These are phyloP conservation scores for Machimus atricapillus DNA, from an alignment of 2,888 invertebrate species.

Conservation along the genomic window DNA sequence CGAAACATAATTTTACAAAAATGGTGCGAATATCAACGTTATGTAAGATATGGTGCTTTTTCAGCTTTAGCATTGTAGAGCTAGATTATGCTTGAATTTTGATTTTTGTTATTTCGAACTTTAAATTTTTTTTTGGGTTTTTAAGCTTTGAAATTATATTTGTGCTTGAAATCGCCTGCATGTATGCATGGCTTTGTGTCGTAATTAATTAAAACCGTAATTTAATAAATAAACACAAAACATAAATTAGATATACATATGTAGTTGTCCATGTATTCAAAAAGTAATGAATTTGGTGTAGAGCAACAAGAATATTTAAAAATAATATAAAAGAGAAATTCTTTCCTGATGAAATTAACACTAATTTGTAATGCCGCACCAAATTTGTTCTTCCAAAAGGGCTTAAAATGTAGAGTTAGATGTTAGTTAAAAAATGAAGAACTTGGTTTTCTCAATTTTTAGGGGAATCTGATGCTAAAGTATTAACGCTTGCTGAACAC, in stretches of 20 bases:
- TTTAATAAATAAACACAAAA: not conserved
- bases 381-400: not conserved
- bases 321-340: not conserved
- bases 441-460: conserved; percentile 56
- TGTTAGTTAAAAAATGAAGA: conserved; percentile 42
- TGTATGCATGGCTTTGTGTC: conserved; percentile 3
- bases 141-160: not conserved
- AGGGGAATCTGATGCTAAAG: conserved; percentile 93
- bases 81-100: not conserved
- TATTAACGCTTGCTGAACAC: conserved; percentile 93
- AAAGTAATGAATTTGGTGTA: conserved; percentile 14
- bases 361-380: not conserved
- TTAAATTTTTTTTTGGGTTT: not conserved
- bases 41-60: not conserved
- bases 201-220: not conserved
- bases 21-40: not conserved
- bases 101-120: not conserved
- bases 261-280: not conserved
- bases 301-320: not conserved
- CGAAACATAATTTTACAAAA: not conserved
- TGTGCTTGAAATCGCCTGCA: not conserved
- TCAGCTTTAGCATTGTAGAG: not conserved
- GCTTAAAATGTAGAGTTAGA: conserved; percentile 4
- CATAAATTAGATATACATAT: not conserved
- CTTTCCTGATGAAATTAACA: not conserved